A percentile compares a stretch with the other conserved stretches of the same genome.
Conservation (phyloP, 2,797 vertebrate species). For the Acrossocheilus wenchowensis region DNA sequence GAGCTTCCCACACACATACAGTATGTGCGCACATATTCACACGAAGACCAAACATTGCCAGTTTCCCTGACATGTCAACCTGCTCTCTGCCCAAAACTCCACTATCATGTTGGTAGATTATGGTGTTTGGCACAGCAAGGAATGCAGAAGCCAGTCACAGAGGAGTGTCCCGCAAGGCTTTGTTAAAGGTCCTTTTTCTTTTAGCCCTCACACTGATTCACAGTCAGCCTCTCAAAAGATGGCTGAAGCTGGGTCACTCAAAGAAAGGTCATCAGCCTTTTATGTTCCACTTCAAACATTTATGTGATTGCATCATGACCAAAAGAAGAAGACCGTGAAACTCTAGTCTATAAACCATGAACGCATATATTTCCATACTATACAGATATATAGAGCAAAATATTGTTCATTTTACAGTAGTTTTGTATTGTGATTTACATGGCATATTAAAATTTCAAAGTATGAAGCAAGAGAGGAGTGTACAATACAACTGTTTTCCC, state of each 20-base stretch:
- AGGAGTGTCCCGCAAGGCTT: slow-evolving; percentile 35
- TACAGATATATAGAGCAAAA: not conserved
- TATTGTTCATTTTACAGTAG: not conserved
- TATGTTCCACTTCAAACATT: slow-evolving; percentile 75
- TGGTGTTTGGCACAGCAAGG: not conserved
- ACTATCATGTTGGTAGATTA: not conserved
- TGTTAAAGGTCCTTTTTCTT: slow-evolving; percentile 46
- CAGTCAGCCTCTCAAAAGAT: slow-evolving; percentile 62
- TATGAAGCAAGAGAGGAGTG: not conserved
- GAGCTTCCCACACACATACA: not conserved
- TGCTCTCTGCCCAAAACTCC: slow-evolving; percentile 8
- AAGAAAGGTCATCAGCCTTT: slow-evolving; percentile 78
- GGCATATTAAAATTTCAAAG: not conserved
- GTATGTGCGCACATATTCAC: slow-evolving; percentile 6
- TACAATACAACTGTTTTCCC: slow-evolving; percentile 13
- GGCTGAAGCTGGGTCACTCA: slow-evolving; percentile 68
- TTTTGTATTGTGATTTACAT: slow-evolving; percentile 4
- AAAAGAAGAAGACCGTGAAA: slow-evolving; percentile 42
- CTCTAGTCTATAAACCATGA: not conserved
- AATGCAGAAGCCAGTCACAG: slow-evolving; percentile 38
- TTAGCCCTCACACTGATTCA: slow-evolving; percentile 34
- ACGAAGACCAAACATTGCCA: not conserved
- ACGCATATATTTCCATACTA: not conserved
- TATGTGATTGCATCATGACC: slow-evolving; percentile 53
- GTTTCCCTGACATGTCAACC: slow-evolving; percentile 11